These are phyloP conservation scores for Cygnus atratus DNA, from an alignment of 2,113 vertebrate genomes.

Conservation along the genomic window DNA sequence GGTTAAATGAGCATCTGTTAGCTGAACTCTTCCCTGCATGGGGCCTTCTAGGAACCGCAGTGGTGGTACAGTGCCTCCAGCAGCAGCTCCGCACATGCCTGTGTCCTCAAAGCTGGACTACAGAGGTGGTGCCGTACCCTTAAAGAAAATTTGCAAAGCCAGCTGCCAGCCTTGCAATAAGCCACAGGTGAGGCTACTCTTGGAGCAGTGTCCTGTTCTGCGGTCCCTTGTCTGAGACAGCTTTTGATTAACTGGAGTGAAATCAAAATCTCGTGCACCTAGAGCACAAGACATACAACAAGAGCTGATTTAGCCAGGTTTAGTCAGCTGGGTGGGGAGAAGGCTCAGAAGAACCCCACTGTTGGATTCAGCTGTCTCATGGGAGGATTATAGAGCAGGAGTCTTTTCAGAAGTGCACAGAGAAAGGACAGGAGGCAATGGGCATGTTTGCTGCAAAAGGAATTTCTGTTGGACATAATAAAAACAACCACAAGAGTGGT, in stretches of 20 bases:
- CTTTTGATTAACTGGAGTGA: not conserved
- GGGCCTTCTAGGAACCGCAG: not conserved
- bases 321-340: not conserved
- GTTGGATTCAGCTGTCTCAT: not conserved
- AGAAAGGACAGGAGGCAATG: not conserved
- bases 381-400: not conserved
- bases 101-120: not conserved
- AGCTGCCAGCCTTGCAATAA: not conserved
- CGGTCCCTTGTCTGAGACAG: not conserved
- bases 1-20: too few species aligned
- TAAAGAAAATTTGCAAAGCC: not conserved
- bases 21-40: not conserved
- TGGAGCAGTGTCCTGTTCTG: not conserved
- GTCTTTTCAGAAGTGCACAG: not conserved
- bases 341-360: not conserved
- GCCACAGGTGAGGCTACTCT: not conserved
- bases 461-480: not conserved
- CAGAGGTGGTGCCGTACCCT: too few species aligned
- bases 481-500: not conserved
- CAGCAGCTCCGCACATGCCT: not conserved
- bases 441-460: accelerated
- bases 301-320: not conserved
- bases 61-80: not conserved
- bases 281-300: not conserved
- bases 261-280: too few species aligned